Evolutionary conservation across 2,797 vertebrate species (phyloP), one percentile per base, ranked within the genome.

Genomic region (Ceyx erithaca): DNA sequence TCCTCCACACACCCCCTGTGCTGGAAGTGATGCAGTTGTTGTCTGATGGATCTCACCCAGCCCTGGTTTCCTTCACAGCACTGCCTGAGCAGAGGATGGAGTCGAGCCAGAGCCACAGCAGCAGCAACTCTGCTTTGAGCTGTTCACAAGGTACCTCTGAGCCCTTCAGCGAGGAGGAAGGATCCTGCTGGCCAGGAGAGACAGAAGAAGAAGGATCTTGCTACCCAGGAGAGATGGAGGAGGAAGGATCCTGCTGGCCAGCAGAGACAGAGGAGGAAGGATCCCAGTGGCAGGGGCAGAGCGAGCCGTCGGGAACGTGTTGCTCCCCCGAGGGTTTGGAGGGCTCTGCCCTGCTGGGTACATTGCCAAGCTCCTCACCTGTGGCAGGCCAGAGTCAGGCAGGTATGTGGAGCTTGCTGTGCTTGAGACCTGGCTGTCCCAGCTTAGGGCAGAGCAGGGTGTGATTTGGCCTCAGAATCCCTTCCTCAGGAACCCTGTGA

Each of bases 111-210:
- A 82, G 28, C 14, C 35, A 4, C 35, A 37, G 35, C 35, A 33
- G 33, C 15, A 16, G 66, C 51, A 93, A 80, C 54, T 81, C 81
- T 49, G 15, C 21, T 46, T 71, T 69, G 80, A 51, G 21, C 33
- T 92, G 49, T 40, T 55, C 93, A 23, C 93, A 80, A 45, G 91
- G 80, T 15, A 85, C 92, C 9, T 96, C 94, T 85, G 92, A 94
- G n/a, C 57, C 93, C 20, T 52, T 77, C 52, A 85, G 83, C 0
- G 48, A 92, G 63, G 64, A 96, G 23, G 89, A 79, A 23, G 80
- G 35, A 63, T 35, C 58, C 43, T 78, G 31, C 45, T 55, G 35
- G n/a, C 54, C 79, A 37, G 26, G 59, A 52, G 81, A 23, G 23
- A 12, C 11, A 37, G 35, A 37, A 9, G 35, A 37, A 11, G 35